A percentile compares a stretch with the other conserved stretches of the same genome.
Evolutionary conservation across 1,140 invertebrate genomes (phyloP).

Genomic region (Caenorhabditis tropicalis): DNA sequence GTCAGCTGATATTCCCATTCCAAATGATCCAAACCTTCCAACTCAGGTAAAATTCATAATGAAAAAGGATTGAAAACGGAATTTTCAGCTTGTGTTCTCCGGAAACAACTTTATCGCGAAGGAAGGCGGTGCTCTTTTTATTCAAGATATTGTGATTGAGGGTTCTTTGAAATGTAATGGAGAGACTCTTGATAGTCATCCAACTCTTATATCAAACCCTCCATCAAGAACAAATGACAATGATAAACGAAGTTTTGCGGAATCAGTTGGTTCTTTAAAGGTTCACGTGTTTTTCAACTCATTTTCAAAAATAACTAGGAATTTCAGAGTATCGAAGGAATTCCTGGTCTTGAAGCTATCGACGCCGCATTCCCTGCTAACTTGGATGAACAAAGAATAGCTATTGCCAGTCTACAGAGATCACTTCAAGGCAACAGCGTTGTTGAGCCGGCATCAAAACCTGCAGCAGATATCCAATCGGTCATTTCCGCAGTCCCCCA

Average conservation of each 20-base stretch:
- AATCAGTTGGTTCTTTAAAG: slow-evolving; percentile 48
- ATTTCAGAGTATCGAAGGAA: slow-evolving; percentile 29
- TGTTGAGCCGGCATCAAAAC: neutral
- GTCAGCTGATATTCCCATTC: slow-evolving; percentile 46
- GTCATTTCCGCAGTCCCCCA: too few relatives aligned
- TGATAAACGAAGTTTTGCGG: neutral
- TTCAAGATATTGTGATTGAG: slow-evolving; percentile 58
- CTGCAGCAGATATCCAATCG: neutral
- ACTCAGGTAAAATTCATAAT: slow-evolving; percentile 49
- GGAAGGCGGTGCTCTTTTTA: slow-evolving; percentile 54
- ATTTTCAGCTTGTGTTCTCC: slow-evolving; percentile 45
- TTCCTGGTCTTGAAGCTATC: slow-evolving; percentile 46
- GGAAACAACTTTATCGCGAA: slow-evolving; percentile 55
- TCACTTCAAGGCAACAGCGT: slow-evolving; percentile 32
- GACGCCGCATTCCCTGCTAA: slow-evolving; percentile 26
- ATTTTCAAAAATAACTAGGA: neutral
- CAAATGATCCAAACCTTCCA: slow-evolving; percentile 48
- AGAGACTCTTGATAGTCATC: slow-evolving; percentile 18
- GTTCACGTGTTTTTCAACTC: neutral
- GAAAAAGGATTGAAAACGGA: neutral
- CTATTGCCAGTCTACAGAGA: slow-evolving; percentile 21
- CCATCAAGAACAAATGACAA: neutral
- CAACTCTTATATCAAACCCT: slow-evolving; percentile 15
- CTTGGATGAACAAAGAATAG: slow-evolving; percentile 25
- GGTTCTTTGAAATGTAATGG: slow-evolving; percentile 42